Base-by-base conservation (phyloP, 2,113 vertebrate species). In the Siniperca chuatsi region DNA sequence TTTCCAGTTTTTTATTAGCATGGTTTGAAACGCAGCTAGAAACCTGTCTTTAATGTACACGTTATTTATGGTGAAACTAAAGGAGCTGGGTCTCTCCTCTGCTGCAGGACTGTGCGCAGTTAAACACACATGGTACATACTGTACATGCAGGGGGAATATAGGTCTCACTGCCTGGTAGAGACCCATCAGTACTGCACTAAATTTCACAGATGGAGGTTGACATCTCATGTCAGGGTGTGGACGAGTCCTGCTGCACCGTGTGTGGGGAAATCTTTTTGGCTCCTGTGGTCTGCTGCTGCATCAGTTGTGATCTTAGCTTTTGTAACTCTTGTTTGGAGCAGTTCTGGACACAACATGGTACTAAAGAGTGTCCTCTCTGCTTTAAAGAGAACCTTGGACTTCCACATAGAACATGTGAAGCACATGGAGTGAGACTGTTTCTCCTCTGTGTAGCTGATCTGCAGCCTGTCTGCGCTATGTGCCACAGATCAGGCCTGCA, bases 231-330 rank as follows among this genome's bases (percentile, higher is more conserved):
- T 72, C 46, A 79, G 52, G 40, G 35, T 48, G 81, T 87, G 62
- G 92, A 92, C 0, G 90, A 92, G 1, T 84, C 79, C 20, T 83
- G 16, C 40, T 94, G 90, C 3, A 70, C 81, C 0, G 68, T 87
- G 64, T 93, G 87, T 75, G 66, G 67, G 15, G 77, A 92, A 70
- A 44, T 82, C 50, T 92, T 94, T 61, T 57, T 65, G 33, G 20
- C 73, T 82, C 83, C 92, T 20, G 29, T 83, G 42, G 89, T 93
- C 42, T 88, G 92, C 67, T 84, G 81, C 89, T 93, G 92, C 54
- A 13, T 89, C 16, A 29, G 13, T 2, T 94, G 90, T 35, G 72
- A 48, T 46, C 23, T 68, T 4, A 84, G 86, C 58, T 91, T 94
- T 60, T 95, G 92, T 60, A 72, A 82, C 55, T 68, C 40, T 12